Conservation (phyloP, 2,797 vertebrate genomes). For the Ctenopoma kingsleyae region DNA sequence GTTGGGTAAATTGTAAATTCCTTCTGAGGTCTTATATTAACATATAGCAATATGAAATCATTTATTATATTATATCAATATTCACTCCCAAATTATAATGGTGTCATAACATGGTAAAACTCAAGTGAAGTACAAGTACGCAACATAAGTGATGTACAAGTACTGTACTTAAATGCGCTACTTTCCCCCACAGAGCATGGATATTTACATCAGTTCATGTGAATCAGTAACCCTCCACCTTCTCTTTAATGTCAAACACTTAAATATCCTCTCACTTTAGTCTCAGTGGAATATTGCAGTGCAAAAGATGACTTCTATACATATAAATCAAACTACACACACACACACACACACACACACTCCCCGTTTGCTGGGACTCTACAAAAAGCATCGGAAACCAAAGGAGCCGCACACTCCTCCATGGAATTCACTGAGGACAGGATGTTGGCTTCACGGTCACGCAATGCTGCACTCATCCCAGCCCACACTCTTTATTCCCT, state of each 20-base stretch:
- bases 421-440: conserved; percentile 83
- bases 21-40: too few species aligned
- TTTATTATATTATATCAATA: too few species aligned
- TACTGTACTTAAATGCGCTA: neutral
- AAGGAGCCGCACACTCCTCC: conserved; percentile 77
- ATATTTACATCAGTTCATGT: conserved; percentile 35
- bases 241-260: conserved; percentile 23
- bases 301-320: conserved; percentile 69
- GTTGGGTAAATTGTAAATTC: too few species aligned
- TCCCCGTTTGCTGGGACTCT: conserved; percentile 58
- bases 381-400: conserved; percentile 78
- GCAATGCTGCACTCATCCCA: conserved; percentile 72
- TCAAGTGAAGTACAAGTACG: too few species aligned
- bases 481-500: conserved; percentile 63
- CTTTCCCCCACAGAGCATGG: neutral
- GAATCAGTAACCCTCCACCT: conserved; percentile 27
- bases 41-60: too few species aligned
- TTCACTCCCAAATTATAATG: too few species aligned
- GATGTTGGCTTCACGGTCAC: conserved; percentile 82
- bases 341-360: conserved; percentile 7
- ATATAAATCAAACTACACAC: conserved; percentile 65
- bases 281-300: conserved; percentile 61
- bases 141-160: too few species aligned
- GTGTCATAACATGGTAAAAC: too few species aligned
- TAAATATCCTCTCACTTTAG: conserved; percentile 48